Evolutionary conservation across 1,140 invertebrate genomes (phyloP).

Genomic region (Drosophila parabipectinata): DNA sequence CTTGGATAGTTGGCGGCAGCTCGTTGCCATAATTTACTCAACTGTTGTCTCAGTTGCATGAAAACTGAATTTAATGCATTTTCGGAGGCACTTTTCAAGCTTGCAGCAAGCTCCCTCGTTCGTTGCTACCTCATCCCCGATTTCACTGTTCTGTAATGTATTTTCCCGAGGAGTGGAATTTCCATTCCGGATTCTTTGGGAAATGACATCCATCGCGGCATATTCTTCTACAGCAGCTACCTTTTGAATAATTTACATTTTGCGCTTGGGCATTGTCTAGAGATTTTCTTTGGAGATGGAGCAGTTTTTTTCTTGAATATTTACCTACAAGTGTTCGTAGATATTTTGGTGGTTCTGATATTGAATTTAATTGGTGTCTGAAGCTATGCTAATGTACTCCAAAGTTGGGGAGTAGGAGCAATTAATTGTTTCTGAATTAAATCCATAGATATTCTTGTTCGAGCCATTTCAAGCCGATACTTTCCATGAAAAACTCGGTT

Average conservation of each 20-base stretch:
- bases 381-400: not conserved
- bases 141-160: constrained; percentile 7
- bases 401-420: no score
- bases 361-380: constrained; percentile 61
- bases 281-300: constrained; percentile 56
- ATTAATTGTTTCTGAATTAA: not conserved
- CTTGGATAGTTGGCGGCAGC: constrained; percentile 51
- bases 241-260: constrained; percentile 81
- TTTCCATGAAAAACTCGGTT: constrained; percentile 5
- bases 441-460: not conserved
- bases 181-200: constrained; percentile 26
- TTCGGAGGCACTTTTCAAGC: constrained; percentile 65
- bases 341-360: constrained; percentile 21
- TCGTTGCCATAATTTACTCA: constrained; percentile 79
- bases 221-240: constrained; percentile 63
- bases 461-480: constrained; percentile 11
- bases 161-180: constrained; percentile 18
- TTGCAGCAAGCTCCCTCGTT: constrained; percentile 10
- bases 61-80: constrained; percentile 81
- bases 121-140: not conserved
- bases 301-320: constrained; percentile 29
- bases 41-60: constrained; percentile 80
- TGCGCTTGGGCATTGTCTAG: constrained; percentile 65
- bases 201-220: constrained; percentile 69
- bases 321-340: constrained; percentile 10